Evolutionary conservation across 2,113 vertebrate species (phyloP), one percentile per base, ranked within the genome.

Genomic region (Chiloscyllium plagiosum): DNA sequence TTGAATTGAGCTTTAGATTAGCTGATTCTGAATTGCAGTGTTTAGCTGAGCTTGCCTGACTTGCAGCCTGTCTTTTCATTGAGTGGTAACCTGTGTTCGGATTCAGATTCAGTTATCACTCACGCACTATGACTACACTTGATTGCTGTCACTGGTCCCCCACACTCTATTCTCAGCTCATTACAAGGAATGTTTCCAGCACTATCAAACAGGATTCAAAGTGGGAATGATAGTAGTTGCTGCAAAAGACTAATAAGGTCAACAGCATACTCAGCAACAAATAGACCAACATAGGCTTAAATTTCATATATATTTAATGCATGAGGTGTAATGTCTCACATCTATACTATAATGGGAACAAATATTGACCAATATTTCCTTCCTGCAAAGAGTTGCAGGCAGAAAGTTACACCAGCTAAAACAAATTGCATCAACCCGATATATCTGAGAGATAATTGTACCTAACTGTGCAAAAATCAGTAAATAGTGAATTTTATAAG

Each of bases 291-390:
- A 12, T 61, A 7, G 1, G 56, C 56, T 61, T 61, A 61, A 10
- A 65, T 92, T 92, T 65, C 89, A 92, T 92, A 29, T 65, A n/a
- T 92, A 15, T 92, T 92, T 65, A 92, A 92, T 37, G 17, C 26
- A 13, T 61, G 10, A 61, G 26, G 29, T 29, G 33, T 65, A 29
- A 66, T 92, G 52, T 92, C 56, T 92, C 26, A 92, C 12, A 17
- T 65, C 65, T n/a, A 6, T 65, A 19, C 15, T 37, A 33, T 56
- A 66, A 65, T 66, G 33, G 56, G 61, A 66, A 90, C 33, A 90
- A 15, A 90, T 2, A 17, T 56, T 4, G 61, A 83, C 76, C 78
- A 37, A 37, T 78, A 42, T n/a, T 42, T 15, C 52, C 61, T 29
- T 26, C 61, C 4, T n/a, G 1, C 80, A 47, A 85, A 85, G 20